Base-by-base conservation (phyloP, 2,888 invertebrate genomes). In the Elmis aenea region DNA sequence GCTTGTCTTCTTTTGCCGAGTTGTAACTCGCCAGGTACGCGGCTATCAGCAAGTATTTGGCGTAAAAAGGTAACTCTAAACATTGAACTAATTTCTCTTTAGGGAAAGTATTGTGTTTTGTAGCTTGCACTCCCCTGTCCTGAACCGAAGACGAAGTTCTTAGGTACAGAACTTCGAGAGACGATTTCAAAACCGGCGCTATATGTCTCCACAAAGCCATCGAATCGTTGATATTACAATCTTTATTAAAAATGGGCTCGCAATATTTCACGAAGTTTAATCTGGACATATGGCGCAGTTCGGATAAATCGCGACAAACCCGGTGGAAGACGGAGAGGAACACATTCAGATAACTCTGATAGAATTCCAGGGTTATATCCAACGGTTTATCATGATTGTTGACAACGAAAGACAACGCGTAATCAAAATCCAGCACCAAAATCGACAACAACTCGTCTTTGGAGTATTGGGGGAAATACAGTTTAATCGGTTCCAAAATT, bases 1-100 rank as follows among this genome's bases (percentile, higher is more conserved):
- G 71, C 58, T 85, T 89, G 61, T 95, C 95, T 50, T 87, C 83
- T 52, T 86, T 88, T 0, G 85, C 79, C 1, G 93, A 88, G 66
- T 94, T 94, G 63, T 93, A 89, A 16, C 94, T 94, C 0, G 94
- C 94, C 41, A 95, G 70, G 62, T 89, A 95, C 1, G 92, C 86
- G 4, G 94, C 90, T 13, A 95, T 86, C 2, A 95, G 70, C 18
- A 95, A 72, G 63, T 79, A 93, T 66, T 94, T 94, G 0, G 90
- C 86, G 66, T 90, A 93, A 60, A 80, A 91, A 0, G 94, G 94
- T 2, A 95, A 61, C 56, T 89, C 87, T 16, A 88, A 74, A 31
- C 80, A 81, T 46, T 78, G 78, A 0, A 78, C 79, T 51, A 80
- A 68, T 14, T 55, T 59, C 26, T 57, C 57, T 27, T 57, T 60